Conservation (phyloP, 2,888 invertebrate species). For the Cheilosia urbana region DNA sequence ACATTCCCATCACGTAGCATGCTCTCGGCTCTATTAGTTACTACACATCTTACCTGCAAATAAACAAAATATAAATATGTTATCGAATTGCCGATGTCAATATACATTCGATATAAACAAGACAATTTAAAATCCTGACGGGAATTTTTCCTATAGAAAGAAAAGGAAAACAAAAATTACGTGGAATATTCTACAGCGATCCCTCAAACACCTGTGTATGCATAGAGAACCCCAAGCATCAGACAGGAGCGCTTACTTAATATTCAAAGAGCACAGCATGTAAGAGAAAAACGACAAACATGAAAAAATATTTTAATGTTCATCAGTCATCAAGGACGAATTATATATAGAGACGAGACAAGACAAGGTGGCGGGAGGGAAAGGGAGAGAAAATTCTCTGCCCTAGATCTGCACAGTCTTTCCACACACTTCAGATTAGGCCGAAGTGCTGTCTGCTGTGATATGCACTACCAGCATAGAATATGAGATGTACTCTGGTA, state of each 20-base stretch:
- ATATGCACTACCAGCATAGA: conserved; percentile 1
- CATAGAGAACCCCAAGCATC: not conserved
- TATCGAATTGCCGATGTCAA: conserved; percentile 49
- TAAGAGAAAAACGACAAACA: conserved; percentile 27
- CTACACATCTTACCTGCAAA: conserved; percentile 48
- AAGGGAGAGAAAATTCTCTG: not conserved
- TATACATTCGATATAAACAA: conserved; percentile 22
- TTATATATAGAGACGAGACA: conserved; percentile 12
- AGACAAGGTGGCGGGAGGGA: too few species aligned
- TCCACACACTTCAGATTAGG: conserved; percentile 25
- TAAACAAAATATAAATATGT: conserved; percentile 49
- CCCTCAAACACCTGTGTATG: not conserved
- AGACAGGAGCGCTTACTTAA: conserved; percentile 18
- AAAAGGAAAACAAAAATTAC: conserved; percentile 12
- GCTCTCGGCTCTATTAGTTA: conserved; percentile 19
- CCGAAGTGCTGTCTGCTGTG: not conserved
- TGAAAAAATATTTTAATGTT: conserved; percentile 63
- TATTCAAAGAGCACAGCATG: conserved; percentile 30
- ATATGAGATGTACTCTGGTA: conserved; percentile 35
- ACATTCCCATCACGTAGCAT: conserved; percentile 41
- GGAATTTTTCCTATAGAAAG: conserved; percentile 1
- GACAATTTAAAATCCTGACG: conserved; percentile 53
- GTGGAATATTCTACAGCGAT: conserved; percentile 25
- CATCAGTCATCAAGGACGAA: conserved; percentile 61
- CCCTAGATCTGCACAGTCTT: conserved; percentile 28